Evolutionary conservation across 2,888 invertebrate species (phyloP).

Genomic region (Drosophila barbarae): DNA sequence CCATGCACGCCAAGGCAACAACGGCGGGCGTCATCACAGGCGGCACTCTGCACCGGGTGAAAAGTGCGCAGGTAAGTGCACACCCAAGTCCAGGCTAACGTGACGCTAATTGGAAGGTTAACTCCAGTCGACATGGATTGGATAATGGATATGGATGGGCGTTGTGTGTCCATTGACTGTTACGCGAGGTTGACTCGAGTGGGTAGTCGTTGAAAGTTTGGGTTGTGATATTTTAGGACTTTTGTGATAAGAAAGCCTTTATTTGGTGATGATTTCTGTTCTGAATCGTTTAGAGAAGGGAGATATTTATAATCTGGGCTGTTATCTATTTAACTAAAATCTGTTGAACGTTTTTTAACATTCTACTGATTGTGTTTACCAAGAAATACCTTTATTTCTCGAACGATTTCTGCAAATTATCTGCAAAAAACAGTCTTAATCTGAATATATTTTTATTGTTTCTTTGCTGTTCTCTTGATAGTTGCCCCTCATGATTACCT

Average conservation of each 20-base stretch:
- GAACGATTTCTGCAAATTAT: not conserved
- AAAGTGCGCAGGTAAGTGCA: conserved; percentile 64
- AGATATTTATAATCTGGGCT: not conserved
- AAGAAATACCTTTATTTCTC: conserved; percentile 2
- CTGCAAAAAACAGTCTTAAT: not conserved
- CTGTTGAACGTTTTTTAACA: not conserved
- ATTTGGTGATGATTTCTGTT: not conserved
- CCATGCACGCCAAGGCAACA: conserved; percentile 67
- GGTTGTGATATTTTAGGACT: not conserved
- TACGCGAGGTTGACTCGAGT: not conserved
- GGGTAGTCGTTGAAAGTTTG: not conserved
- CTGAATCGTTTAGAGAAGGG: no score
- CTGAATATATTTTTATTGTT: not conserved
- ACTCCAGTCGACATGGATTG: conserved; percentile 26
- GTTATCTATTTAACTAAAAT: not conserved
- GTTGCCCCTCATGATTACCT: not conserved
- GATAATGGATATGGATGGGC: conserved; percentile 15
- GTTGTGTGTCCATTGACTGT: not conserved
- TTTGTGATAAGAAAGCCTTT: not conserved
- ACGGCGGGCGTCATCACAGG: conserved; percentile 64
- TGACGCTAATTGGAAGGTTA: conserved; percentile 59
- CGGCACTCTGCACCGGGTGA: conserved; percentile 63
- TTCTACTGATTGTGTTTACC: conserved; percentile 2
- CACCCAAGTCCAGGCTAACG: conserved; percentile 36
- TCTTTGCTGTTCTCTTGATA: not conserved